phyloP scores from a whole-genome alignment of 2,888 invertebrate genomes.

The Eulithis prunata region DNA sequence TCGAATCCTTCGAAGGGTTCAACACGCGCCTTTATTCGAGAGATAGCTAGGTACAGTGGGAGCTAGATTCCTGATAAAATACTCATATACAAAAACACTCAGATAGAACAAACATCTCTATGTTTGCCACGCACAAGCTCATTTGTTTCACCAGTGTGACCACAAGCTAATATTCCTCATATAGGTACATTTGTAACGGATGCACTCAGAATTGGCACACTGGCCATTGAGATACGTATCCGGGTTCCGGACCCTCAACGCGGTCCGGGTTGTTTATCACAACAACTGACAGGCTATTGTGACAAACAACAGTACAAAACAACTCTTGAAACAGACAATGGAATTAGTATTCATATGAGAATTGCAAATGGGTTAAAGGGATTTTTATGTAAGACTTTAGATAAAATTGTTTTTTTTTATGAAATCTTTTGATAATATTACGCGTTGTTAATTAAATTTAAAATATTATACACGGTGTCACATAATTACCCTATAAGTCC shows the following conservation, averaged over 20 bases:
- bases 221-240: slow-evolving; percentile 30
- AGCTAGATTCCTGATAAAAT: no score
- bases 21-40: no score
- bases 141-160: background rate
- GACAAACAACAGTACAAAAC: slow-evolving; percentile 1
- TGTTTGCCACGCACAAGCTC: no score
- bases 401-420: no score
- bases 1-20: no score
- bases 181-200: slow-evolving; percentile 17
- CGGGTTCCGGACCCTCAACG: slow-evolving; percentile 30
- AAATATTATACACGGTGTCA: no score
- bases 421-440: no score
- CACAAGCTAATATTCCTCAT: background rate
- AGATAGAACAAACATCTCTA: no score
- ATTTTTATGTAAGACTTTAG: background rate
- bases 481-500: no score
- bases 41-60: no score
- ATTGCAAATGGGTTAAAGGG: background rate
- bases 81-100: no score
- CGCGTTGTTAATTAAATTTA: no score
- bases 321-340: slow-evolving; percentile 8
- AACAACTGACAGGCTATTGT: slow-evolving; percentile 22
- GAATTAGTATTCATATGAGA: slow-evolving; percentile 2
- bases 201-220: slow-evolving; percentile 29
- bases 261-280: slow-evolving; percentile 27